These are phyloP conservation scores for Chloromyia formosa DNA, from an alignment of 2,888 invertebrate genomes.

Conservation along the genomic window DNA sequence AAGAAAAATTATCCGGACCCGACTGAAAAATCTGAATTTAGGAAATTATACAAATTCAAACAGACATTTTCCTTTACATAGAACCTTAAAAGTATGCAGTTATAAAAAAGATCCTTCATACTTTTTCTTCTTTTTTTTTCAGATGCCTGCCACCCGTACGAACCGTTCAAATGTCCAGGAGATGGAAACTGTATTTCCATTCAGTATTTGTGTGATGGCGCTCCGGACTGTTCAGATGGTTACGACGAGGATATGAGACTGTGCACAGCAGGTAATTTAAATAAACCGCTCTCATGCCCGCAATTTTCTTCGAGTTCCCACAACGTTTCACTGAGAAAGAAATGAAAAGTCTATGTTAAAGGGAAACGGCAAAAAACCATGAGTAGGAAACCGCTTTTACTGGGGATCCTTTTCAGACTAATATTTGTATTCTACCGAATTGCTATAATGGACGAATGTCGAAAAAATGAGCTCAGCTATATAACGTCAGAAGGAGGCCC, in stretches of 20 bases:
- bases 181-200: constrained; percentile 95
- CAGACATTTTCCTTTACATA: too few species aligned
- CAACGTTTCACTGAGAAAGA: neutral
- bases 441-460: neutral
- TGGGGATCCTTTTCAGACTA: neutral
- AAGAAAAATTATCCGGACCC: too few species aligned
- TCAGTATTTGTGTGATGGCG: constrained; percentile 94
- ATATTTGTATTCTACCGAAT: neutral
- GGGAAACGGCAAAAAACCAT: neutral
- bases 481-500: too few species aligned
- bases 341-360: neutral
- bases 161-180: constrained; percentile 96
- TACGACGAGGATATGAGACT: constrained; percentile 95
- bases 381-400: neutral
- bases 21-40: too few species aligned
- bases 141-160: constrained; percentile 91
- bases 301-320: neutral
- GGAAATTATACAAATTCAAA: too few species aligned
- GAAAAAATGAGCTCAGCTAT: neutral
- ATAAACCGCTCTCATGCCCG: constrained; percentile 53
- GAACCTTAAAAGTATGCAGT: neutral
- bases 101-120: neutral
- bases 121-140: constrained; percentile 53
- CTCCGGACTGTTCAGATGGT: constrained; percentile 92
- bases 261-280: constrained; percentile 84